phyloP scores from a whole-genome alignment of 2,113 vertebrate genomes.

The Sapayoa aenigma region DNA sequence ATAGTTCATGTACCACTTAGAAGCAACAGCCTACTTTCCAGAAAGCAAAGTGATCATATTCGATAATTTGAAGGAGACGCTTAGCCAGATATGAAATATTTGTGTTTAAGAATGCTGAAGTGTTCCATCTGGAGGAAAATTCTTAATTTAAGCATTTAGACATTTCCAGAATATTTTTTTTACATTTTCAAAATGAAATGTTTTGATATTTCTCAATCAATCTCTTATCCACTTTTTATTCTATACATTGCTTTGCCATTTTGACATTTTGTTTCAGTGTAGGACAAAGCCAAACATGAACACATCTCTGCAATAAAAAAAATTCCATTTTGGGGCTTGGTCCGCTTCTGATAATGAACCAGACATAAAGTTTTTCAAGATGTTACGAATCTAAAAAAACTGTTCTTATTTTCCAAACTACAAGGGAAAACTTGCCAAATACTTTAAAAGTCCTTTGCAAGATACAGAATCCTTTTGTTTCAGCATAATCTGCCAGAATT shows the following conservation, averaged over 20 bases:
- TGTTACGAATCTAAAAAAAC: not conserved
- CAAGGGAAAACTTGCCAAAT: not conserved
- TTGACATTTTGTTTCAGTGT: not conserved
- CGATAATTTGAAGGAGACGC: not conserved
- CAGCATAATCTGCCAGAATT: not conserved
- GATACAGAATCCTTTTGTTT: not conserved
- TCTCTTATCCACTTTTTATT: not conserved
- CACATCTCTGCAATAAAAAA: not conserved
- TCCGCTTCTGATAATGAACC: slow-evolving; percentile 18
- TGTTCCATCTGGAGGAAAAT: slow-evolving; percentile 4
- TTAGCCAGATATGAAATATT: not conserved
- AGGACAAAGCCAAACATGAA: not conserved
- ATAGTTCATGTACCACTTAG: not conserved
- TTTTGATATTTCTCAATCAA: slow-evolving; percentile 27
- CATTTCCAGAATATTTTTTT: not conserved
- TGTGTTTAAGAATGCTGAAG: not conserved
- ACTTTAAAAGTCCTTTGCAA: slow-evolving; percentile 2
- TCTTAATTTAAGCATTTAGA: not conserved
- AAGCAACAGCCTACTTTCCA: not conserved
- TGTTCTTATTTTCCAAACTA: not conserved
- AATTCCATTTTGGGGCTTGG: not conserved
- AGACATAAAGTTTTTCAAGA: not conserved
- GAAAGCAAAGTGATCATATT: not conserved
- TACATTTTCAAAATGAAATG: not conserved
- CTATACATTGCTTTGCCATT: not conserved